These are phyloP conservation scores for Hoplodrina ambigua DNA, from an alignment of 2,888 invertebrate species.

Conservation along the genomic window DNA sequence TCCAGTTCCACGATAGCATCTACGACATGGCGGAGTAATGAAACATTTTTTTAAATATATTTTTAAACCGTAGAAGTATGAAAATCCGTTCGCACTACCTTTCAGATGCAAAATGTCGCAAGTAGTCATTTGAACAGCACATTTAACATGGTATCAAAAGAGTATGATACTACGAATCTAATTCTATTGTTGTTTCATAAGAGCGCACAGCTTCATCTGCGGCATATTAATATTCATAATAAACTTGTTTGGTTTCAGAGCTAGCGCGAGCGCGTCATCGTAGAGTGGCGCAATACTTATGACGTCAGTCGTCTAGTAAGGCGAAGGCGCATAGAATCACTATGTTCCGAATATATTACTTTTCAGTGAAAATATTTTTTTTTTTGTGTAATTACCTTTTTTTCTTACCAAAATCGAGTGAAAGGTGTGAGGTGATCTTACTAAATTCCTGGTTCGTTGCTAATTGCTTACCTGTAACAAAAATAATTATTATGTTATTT, in stretches of 20 bases:
- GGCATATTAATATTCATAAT: constrained; percentile 14
- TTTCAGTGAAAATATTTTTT: neutral
- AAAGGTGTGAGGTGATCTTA: neutral
- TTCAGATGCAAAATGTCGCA: neutral
- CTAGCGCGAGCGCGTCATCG: neutral
- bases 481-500: neutral
- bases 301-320: constrained; percentile 4
- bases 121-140: neutral
- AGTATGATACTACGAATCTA: neutral
- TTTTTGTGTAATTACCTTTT: neutral
- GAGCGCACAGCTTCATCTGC: neutral
- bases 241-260: constrained; percentile 24
- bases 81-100: neutral
- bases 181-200: neutral
- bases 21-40: constrained; percentile 38
- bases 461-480: constrained; percentile 38
- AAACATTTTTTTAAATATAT: neutral
- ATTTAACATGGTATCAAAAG: neutral
- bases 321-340: no score
- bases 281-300: constrained; percentile 2
- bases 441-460: neutral
- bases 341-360: neutral
- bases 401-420: constrained; percentile 24
- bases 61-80: no score
- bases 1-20: constrained; percentile 55